Evolutionary conservation across 2,113 vertebrate genomes (phyloP), one percentile per base, ranked within the genome.

Genomic region (Gila orcuttii): DNA sequence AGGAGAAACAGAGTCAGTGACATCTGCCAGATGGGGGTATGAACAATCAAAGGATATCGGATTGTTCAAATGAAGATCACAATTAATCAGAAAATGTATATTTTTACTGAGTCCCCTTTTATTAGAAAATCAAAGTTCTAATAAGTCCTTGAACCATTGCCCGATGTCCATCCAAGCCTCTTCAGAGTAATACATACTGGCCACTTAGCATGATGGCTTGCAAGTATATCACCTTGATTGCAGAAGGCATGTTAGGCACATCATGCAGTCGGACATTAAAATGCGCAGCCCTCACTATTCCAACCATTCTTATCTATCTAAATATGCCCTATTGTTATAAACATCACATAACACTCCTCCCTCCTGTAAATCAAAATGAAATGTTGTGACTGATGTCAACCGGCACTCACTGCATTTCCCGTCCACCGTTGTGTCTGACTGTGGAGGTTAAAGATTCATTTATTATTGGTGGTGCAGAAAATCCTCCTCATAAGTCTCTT

Each of bases 311-410:
- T 71, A 33, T 19, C 7, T 10, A 76, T 73, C 59, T 59, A 83
- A 45, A 55, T 42, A 78, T 50, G 10, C 25, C 57, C 89, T 89
- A 31, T 25, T 86, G 85, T 82, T 92, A 92, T 91, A 87, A 91
- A 90, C 85, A 86, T 86, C 78, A 62, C 82, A 83, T 55, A 33
- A 52, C 75, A 79, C 11, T 39, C 85, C 84, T 60, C n/a, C 2
- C 36, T 33, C 23, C 84, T 87, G 81, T 89, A 91, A 92, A 93
- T 93, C 90, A 92, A 91, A 90, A 78, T 59, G 78, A 88, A 86
- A 86, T 82, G 7, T 60, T 33, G 64, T 79, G 82, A 90, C 91
- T 88, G 89, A 90, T 89, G 86, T 86, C 75, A 62, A 62, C 86
- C 68, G 82, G 69, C 86, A 80, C 76, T 83, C 71, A 86, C 36